Base-by-base conservation (phyloP, 2,888 invertebrate species). In the Campoplex capitator region DNA sequence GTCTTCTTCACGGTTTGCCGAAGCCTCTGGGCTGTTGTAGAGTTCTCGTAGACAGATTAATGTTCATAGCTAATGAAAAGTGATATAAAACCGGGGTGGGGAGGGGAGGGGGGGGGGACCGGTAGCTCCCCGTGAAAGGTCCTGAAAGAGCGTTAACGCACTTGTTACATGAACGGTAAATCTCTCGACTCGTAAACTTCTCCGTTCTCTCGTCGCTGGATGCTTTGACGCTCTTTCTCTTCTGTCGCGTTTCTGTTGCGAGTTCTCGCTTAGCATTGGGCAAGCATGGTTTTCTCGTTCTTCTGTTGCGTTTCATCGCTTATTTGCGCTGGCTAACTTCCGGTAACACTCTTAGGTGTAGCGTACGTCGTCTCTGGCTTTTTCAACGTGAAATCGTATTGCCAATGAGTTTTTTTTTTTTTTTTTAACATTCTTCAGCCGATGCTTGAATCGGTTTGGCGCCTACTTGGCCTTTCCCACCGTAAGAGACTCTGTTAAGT, bases 101-200 rank as follows among this genome's bases (percentile, higher is more conserved):
- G n/a, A n/a, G n/a, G n/a, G n/a, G n/a, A n/a, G n/a, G n/a, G n/a
- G n/a, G n/a, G 83, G 88, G 83, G 88, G 83, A 79, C 80, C 87
- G 83, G 90, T 89, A 89, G 89, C 90, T 71, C 81, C 32, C 62
- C 48, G 75, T 48, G 73, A 51, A 78, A 58, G 51, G 67, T 68
- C 68, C 35, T 84, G 81, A 67, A 76, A 84, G 84, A 87, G 70
- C 89, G 88, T 89, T 90, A 90, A 91, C 90, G 89, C 88, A 88
- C 90, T 91, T 91, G 91, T 91, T 90, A 91, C 89, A 90, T 88
- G 88, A 91, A 90, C 91, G 90, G 90, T 92, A 92, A 92, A 91
- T 92, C 91, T 91, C 86, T 78, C 82, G 85, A 91, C 89, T 92
- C 91, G 90, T 92, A 91, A 92, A 92, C 89, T 89, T 86, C 86